Conservation (phyloP, 2,797 vertebrate genomes). For the Coendou prehensilis region DNA sequence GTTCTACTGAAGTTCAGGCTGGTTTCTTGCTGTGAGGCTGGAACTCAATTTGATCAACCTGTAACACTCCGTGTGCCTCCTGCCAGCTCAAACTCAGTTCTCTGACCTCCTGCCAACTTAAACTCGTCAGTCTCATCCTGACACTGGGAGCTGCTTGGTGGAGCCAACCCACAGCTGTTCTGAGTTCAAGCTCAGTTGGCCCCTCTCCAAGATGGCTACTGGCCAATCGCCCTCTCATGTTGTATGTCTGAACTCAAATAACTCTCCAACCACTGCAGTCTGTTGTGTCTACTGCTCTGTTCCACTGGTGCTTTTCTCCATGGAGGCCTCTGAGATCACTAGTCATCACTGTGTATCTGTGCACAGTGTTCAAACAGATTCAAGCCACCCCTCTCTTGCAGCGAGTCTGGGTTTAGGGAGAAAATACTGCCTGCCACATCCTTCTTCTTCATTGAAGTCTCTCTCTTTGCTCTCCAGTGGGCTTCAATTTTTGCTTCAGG, state of each 20-base stretch:
- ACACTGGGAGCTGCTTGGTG: too few species aligned
- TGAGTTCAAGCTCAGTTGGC: too few species aligned
- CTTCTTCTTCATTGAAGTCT: neutral
- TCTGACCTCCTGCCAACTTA: too few species aligned
- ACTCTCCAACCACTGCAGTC: neutral
- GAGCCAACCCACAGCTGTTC: too few species aligned
- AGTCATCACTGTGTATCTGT: neutral
- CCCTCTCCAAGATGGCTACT: too few species aligned
- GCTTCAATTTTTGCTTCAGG: neutral
- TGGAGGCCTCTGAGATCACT: neutral
- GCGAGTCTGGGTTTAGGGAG: neutral
- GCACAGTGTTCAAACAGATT: neutral
- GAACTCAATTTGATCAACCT: too few species aligned
- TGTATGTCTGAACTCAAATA: too few species aligned
- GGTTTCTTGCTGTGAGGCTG: too few species aligned
- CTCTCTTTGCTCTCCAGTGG: neutral
- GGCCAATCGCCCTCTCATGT: too few species aligned
- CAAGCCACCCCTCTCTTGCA: neutral
- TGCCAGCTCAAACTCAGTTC: neutral
- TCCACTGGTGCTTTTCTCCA: neutral
- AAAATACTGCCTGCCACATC: neutral
- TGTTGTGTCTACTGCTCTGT: neutral
- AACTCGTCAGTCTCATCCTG: neutral
- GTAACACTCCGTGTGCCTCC: too few species aligned
- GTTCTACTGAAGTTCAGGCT: too few species aligned